Percentiles rank a stretch among this genome's conserved stretches.
Evolutionary conservation across 2,888 invertebrate genomes (phyloP).

Genomic region (Synergus umbraculus): DNA sequence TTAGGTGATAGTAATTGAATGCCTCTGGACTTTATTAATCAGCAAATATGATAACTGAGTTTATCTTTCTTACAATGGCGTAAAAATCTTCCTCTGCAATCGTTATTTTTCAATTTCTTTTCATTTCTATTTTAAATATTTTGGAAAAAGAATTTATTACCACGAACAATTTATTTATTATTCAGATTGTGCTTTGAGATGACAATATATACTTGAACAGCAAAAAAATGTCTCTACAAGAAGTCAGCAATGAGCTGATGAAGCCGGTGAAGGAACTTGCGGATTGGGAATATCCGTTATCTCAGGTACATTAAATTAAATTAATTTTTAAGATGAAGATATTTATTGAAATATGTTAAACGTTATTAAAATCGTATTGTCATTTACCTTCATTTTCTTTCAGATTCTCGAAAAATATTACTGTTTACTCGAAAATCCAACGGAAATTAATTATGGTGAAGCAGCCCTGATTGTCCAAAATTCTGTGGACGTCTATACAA

Average conservation of each 20-base stretch:
- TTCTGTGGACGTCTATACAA: slow-evolving; percentile 84
- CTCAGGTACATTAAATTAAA: slow-evolving; percentile 61
- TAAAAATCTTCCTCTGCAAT: background rate
- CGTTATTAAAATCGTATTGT: slow-evolving; percentile 24
- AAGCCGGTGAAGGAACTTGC: slow-evolving; percentile 69
- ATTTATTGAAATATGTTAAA: background rate
- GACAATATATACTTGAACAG: background rate
- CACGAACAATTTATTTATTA: background rate
- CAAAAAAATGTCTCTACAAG: slow-evolving; percentile 62
- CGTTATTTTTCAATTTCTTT: background rate
- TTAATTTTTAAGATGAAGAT: background rate
- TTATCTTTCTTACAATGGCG: too few species aligned
- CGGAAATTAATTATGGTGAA: slow-evolving; percentile 84
- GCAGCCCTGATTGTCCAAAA: slow-evolving; percentile 88
- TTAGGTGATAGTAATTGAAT: background rate
- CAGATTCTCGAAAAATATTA: slow-evolving; percentile 68
- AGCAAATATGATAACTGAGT: background rate
- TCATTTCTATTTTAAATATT: background rate
- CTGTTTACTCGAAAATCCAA: slow-evolving; percentile 59
- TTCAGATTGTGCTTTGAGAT: slow-evolving; percentile 24
- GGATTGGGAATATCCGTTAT: slow-evolving; percentile 71
- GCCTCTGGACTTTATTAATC: background rate
- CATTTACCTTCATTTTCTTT: slow-evolving; percentile 40
- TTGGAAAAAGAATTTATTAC: background rate
- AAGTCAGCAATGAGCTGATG: slow-evolving; percentile 66